A percentile compares a stretch with the other conserved stretches of the same genome.
These are phyloP conservation scores for Cyclura pinguis DNA, from an alignment of 2,797 vertebrate species.

Conservation along the genomic window DNA sequence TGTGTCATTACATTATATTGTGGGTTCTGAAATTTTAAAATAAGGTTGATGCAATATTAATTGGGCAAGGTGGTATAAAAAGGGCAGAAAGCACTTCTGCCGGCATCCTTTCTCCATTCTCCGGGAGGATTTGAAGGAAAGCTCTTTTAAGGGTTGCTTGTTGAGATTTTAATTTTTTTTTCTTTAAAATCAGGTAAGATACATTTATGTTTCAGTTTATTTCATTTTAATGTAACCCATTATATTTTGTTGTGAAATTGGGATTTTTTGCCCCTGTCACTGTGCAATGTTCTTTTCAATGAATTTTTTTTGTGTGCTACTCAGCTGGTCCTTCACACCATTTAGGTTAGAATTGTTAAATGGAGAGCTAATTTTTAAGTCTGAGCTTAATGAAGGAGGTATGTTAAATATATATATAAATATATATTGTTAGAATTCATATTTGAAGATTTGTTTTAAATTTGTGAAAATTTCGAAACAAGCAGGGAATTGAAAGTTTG, in stretches of 20 bases:
- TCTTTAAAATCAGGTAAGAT: conserved; percentile 72
- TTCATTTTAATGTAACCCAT: conserved; percentile 31
- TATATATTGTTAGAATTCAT: not conserved
- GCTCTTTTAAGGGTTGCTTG: conserved; percentile 39
- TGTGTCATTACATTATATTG: conserved; percentile 84
- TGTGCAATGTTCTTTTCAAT: not conserved
- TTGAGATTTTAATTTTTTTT: not conserved
- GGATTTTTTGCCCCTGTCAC: not conserved
- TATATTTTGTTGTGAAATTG: not conserved
- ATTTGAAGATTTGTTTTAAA: not conserved
- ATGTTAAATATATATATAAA: not conserved
- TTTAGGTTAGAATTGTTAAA: not conserved
- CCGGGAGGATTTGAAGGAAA: conserved; percentile 69
- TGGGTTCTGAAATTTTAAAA: conserved; percentile 89
- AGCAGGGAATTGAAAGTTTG: not conserved
- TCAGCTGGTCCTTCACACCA: too few relatives aligned
- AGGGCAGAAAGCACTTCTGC: conserved; percentile 70
- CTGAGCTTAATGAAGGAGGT: not conserved
- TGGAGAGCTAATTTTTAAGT: not conserved
- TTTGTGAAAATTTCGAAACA: not conserved
- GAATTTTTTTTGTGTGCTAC: not conserved
- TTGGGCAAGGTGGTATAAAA: conserved; percentile 85
- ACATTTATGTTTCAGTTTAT: conserved; percentile 31
- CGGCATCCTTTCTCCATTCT: conserved; percentile 57
- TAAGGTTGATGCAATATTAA: conserved; percentile 90